phyloP scores from a whole-genome alignment of 2,113 vertebrate genomes.

The Cairina moschata region DNA sequence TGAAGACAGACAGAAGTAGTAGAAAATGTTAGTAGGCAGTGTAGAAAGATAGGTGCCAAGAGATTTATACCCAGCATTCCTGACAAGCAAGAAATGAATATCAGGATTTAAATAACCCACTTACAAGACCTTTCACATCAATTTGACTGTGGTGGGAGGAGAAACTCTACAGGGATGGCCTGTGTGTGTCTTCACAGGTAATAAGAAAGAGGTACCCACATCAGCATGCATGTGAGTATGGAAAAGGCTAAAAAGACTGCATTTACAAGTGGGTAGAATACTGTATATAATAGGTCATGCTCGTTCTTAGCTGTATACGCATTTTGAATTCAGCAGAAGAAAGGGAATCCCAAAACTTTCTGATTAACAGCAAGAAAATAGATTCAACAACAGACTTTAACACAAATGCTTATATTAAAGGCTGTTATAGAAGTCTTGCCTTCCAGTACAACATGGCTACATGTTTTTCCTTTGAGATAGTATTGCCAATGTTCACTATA shows the following conservation, averaged over 20 bases:
- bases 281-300: background rate
- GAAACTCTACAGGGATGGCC: conserved; percentile 25
- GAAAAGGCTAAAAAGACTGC: background rate
- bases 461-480: background rate
- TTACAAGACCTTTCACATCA: conserved; percentile 55
- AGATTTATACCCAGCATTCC: conserved; percentile 48
- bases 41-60: conserved; percentile 26
- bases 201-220: conserved; percentile 1
- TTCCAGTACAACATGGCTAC: accelerated
- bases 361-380: background rate
- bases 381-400: background rate
- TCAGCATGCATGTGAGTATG: conserved; percentile 15
- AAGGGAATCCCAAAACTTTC: background rate
- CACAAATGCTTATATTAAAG: background rate
- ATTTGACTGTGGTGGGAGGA: conserved; percentile 52
- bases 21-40: conserved; percentile 55
- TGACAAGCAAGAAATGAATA: conserved; percentile 47
- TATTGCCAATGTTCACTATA: background rate
- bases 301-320: background rate
- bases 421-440: background rate
- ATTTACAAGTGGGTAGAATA: background rate
- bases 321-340: background rate
- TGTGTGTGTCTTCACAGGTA: background rate
- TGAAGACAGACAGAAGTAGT: conserved; percentile 30
- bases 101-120: conserved; percentile 57